phyloP scores from a whole-genome alignment of 2,113 vertebrate genomes.

The Pygoscelis antarcticus region DNA sequence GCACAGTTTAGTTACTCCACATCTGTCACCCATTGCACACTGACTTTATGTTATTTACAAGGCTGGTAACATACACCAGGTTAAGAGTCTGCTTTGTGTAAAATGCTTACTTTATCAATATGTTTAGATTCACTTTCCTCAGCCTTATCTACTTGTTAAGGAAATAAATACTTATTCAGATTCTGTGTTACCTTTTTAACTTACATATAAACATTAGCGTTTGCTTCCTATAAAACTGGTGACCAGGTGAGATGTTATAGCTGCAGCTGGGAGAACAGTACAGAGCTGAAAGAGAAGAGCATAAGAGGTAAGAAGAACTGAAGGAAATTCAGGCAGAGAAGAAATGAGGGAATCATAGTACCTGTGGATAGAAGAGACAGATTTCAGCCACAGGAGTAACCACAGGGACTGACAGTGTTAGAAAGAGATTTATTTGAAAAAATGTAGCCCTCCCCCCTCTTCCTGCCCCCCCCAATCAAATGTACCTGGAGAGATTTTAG shows the following conservation, averaged over 20 bases:
- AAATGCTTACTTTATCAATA: background rate
- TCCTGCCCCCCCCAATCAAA: background rate
- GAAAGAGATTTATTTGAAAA: background rate
- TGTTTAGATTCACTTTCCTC: background rate
- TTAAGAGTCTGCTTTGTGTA: background rate
- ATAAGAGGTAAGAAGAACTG: background rate
- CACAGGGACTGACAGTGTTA: background rate
- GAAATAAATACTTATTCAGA: background rate
- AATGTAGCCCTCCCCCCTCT: accelerated
- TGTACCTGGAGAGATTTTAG: background rate
- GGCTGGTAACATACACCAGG: background rate
- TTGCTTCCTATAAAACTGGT: background rate
- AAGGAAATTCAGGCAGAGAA: background rate
- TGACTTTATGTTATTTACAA: background rate
- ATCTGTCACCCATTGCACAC: background rate
- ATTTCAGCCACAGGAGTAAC: background rate
- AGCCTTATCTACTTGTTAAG: background rate
- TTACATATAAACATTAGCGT: background rate
- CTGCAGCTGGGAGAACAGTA: background rate
- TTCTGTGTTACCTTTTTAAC: background rate
- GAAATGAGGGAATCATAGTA: background rate
- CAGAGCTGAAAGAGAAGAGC: background rate
- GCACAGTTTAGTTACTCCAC: background rate
- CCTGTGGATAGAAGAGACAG: background rate
- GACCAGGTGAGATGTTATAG: background rate